phyloP scores from a whole-genome alignment of 2,113 vertebrate species.

The Asarcornis scutulata region DNA sequence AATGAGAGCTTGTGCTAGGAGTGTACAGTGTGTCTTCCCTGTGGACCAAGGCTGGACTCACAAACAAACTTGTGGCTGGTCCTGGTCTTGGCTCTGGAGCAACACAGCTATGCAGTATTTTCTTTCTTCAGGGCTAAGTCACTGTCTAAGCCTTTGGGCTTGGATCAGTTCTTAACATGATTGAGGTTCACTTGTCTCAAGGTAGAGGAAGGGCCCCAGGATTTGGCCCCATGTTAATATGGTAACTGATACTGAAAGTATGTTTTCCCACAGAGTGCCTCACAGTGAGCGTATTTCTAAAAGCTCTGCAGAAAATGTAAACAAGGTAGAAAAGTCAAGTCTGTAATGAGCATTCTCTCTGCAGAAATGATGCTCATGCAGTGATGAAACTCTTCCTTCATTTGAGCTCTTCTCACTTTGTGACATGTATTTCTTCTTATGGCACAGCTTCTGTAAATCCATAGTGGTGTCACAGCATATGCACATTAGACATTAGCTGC shows the following conservation, averaged over 20 bases:
- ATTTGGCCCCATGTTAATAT: not conserved
- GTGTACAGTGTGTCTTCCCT: not conserved
- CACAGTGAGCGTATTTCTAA: not conserved
- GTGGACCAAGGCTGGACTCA: not conserved
- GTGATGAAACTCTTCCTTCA: not conserved
- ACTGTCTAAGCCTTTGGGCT: not conserved
- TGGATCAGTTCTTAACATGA: not conserved
- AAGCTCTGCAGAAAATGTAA: constrained; percentile 32
- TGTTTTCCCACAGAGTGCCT: not conserved
- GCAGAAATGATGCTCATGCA: constrained; percentile 8
- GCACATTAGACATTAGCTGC: not conserved
- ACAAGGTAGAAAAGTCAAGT: constrained; percentile 30
- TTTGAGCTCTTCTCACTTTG: not conserved
- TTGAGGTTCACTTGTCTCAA: not conserved
- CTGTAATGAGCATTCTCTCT: constrained; percentile 32
- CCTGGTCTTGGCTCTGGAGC: not conserved
- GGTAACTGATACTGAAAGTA: not conserved
- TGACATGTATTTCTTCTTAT: not conserved
- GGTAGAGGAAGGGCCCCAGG: not conserved
- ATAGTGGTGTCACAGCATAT: not conserved
- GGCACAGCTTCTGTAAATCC: not conserved
- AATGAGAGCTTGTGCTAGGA: not conserved
- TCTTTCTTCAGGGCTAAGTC: not conserved
- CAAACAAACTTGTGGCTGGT: not conserved
- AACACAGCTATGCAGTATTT: not conserved